A percentile compares a stretch with the other conserved stretches of the same genome.
These are phyloP conservation scores for Drosophila grimshawi DNA, from an alignment of 1,140 invertebrate genomes.

Conservation along the genomic window DNA sequence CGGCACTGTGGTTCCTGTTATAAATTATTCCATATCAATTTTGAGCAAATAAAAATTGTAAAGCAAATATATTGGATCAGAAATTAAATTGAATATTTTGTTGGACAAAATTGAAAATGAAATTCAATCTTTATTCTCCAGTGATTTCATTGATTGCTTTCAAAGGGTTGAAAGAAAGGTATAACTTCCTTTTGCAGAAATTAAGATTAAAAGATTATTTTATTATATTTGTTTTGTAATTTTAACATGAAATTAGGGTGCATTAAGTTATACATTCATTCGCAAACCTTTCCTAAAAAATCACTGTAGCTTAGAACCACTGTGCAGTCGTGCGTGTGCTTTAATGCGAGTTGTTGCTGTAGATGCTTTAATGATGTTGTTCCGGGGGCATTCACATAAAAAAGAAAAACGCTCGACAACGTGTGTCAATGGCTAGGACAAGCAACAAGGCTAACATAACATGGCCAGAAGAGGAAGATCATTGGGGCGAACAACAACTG, in stretches of 20 bases:
- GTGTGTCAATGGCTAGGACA: constrained; percentile 25
- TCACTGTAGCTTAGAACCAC: constrained; percentile 5
- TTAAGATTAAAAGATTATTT: not conserved
- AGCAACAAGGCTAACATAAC: constrained; percentile 31
- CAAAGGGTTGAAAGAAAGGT: too few species aligned
- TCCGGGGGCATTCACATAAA: constrained; percentile 40
- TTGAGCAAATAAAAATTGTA: not conserved
- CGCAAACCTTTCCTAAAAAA: too few species aligned
- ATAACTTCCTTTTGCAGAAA: too few species aligned
- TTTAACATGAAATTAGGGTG: not conserved
- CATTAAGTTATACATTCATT: too few species aligned
- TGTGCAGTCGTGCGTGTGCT: constrained; percentile 24
- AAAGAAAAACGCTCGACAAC: constrained; percentile 42
- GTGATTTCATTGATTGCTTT: too few species aligned
- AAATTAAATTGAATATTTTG: not conserved
- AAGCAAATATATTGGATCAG: not conserved
- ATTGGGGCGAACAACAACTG: constrained; percentile 26
- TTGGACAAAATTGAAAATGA: not conserved
- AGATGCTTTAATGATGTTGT: constrained; percentile 47
- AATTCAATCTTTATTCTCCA: not conserved
- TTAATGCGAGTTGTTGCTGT: constrained; percentile 12
- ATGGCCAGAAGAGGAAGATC: not conserved
- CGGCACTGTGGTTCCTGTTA: constrained; percentile 31
- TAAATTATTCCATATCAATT: not conserved
- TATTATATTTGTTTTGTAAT: too few species aligned